phyloP scores from a whole-genome alignment of 2,888 invertebrate genomes.

The Orthonevra nobilis region DNA sequence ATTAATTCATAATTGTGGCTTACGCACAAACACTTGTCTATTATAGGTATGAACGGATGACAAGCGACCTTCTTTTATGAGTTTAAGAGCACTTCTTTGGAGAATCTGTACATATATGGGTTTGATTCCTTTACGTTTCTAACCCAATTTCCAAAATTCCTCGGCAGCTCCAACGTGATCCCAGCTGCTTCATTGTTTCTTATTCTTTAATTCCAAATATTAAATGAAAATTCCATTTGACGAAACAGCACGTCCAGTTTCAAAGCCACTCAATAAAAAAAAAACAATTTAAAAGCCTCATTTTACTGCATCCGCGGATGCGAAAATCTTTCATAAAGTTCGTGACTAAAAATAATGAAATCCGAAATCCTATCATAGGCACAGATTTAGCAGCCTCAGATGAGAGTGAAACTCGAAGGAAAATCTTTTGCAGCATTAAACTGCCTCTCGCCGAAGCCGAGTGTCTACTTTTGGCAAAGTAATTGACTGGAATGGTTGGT shows the following conservation, averaged over 20 bases:
- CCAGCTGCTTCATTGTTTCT: no score
- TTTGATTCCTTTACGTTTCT: no score
- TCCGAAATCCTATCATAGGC: constrained; percentile 48
- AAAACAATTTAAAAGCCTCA: no score
- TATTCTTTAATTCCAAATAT: background rate
- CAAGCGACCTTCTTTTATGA: no score
- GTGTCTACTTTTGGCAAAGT: constrained; percentile 43
- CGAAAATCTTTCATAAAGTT: constrained; percentile 51
- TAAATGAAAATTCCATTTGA: constrained; percentile 14
- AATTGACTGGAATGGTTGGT: constrained; percentile 21
- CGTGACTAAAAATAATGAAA: constrained; percentile 66
- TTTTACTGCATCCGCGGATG: constrained; percentile 21
- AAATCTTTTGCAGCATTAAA: constrained; percentile 38
- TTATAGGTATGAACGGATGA: no score
- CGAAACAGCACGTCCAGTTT: constrained; percentile 22
- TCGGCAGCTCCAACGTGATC: background rate
- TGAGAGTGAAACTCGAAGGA: constrained; percentile 64
- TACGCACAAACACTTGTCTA: no score
- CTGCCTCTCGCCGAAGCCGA: constrained; percentile 20
- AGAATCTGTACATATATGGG: no score
- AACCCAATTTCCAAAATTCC: background rate
- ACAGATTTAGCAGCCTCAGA: constrained; percentile 13
- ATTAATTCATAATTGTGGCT: no score
- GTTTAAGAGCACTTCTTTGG: no score
- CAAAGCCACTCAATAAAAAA: no score